Percentiles rank a stretch among this genome's conserved stretches.
phyloP scores from a whole-genome alignment of 2,797 vertebrate genomes.

The Mus spretus region DNA sequence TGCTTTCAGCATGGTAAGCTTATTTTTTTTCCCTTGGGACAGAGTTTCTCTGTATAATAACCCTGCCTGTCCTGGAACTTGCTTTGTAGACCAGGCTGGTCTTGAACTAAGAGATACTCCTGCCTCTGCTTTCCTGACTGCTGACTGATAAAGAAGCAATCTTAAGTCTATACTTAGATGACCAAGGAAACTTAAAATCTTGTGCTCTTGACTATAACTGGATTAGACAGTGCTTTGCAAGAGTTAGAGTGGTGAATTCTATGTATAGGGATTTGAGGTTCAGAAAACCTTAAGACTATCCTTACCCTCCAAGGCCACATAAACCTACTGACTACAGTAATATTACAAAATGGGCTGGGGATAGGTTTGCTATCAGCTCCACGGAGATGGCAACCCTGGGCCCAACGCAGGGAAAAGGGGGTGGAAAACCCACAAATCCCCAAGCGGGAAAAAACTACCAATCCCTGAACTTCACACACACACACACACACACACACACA shows the following conservation, averaged over 20 bases:
- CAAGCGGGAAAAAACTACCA: neutral
- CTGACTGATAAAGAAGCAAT: neutral
- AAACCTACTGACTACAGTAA: too few relatives aligned
- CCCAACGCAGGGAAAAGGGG: neutral
- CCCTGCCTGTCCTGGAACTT: neutral
- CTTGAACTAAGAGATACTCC: neutral
- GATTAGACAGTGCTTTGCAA: neutral
- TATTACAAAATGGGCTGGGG: too few relatives aligned
- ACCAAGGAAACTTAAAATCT: too few relatives aligned
- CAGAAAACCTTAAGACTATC: too few relatives aligned
- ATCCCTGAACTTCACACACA: too few relatives aligned
- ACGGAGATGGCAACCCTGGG: neutral
- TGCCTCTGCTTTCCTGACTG: too few relatives aligned
- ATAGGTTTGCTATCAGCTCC: too few relatives aligned
- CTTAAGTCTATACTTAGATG: neutral
- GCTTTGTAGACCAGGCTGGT: neutral
- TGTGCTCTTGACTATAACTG: too few relatives aligned
- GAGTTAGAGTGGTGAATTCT: neutral
- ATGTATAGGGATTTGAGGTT: too few relatives aligned
- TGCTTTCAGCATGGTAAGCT: too few relatives aligned
- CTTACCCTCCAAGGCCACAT: too few relatives aligned
- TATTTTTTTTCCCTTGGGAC: neutral
- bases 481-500: too few relatives aligned
- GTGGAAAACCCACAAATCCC: neutral
- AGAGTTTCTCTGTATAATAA: neutral